Evolutionary conservation across 1,140 invertebrate genomes (phyloP).

Genomic region (Globodera ellingtonae): DNA sequence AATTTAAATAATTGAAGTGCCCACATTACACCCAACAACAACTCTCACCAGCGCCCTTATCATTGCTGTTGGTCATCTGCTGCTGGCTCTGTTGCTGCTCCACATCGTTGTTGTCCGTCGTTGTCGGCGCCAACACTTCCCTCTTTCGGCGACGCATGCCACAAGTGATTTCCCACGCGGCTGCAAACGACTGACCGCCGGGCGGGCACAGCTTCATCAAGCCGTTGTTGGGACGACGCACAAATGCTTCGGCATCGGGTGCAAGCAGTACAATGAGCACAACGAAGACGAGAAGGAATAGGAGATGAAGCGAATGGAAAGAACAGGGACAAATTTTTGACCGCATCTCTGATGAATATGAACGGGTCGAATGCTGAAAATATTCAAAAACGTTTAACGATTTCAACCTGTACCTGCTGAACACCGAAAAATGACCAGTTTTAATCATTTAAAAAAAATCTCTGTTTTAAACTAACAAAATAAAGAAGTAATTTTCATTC

Average conservation of each 20-base stretch:
- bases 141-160: conserved; percentile 50
- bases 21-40: no score
- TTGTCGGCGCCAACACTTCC: conserved; percentile 21
- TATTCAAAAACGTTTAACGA: no score
- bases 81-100: neutral
- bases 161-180: conserved; percentile 54
- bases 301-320: neutral
- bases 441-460: no score
- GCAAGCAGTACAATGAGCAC: neutral
- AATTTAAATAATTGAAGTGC: neutral
- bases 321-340: neutral
- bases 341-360: neutral
- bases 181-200: conserved; percentile 50
- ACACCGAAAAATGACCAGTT: no score
- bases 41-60: neutral
- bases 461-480: no score
- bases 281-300: neutral
- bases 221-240: conserved; percentile 23
- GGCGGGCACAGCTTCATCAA: conserved; percentile 53
- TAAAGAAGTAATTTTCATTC: no score
- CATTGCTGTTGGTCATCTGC: neutral
- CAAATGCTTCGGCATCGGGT: conserved; percentile 10
- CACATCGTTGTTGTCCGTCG: neutral
- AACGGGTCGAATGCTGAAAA: no score
- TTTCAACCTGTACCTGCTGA: no score